A percentile compares a stretch with the other conserved stretches of the same genome.
Conservation (phyloP, 2,888 invertebrate species). For the Catotricha subobsoleta region DNA sequence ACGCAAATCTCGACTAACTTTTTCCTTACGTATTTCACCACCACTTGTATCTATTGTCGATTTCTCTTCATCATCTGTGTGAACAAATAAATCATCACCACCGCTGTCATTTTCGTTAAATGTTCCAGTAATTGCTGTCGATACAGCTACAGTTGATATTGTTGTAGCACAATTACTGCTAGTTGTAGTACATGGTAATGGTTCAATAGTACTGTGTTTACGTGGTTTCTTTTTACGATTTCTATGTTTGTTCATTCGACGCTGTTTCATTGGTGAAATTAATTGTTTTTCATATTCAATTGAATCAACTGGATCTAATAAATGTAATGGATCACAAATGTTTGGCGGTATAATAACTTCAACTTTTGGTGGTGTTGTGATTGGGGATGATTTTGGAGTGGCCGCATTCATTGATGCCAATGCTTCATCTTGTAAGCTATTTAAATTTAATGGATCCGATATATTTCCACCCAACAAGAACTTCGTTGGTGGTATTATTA, state of each 20-base stretch:
- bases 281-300: slow-evolving; percentile 67
- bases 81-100: background rate
- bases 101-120: background rate
- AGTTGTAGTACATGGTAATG: too few relatives aligned
- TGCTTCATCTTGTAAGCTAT: slow-evolving; percentile 71
- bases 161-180: slow-evolving; percentile 20
- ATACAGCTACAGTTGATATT: slow-evolving; percentile 20
- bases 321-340: slow-evolving; percentile 77
- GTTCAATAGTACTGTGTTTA: slow-evolving; percentile 16
- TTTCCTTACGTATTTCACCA: too few relatives aligned
- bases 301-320: slow-evolving; percentile 61
- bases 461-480: slow-evolving; percentile 90
- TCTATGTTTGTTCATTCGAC: slow-evolving; percentile 35
- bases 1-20: slow-evolving; percentile 18
- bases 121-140: slow-evolving; percentile 3
- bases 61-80: background rate
- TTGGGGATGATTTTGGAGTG: slow-evolving; percentile 81
- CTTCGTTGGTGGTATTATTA: slow-evolving; percentile 75
- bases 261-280: slow-evolving; percentile 45
- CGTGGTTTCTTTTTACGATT: slow-evolving; percentile 47
- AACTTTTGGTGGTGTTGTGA: slow-evolving; percentile 39
- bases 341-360: slow-evolving; percentile 87
- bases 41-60: too few relatives aligned
- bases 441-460: slow-evolving; percentile 83
- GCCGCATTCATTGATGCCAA: slow-evolving; percentile 68